Conservation (phyloP, 2,113 vertebrate species). For the Micromys minutus region DNA sequence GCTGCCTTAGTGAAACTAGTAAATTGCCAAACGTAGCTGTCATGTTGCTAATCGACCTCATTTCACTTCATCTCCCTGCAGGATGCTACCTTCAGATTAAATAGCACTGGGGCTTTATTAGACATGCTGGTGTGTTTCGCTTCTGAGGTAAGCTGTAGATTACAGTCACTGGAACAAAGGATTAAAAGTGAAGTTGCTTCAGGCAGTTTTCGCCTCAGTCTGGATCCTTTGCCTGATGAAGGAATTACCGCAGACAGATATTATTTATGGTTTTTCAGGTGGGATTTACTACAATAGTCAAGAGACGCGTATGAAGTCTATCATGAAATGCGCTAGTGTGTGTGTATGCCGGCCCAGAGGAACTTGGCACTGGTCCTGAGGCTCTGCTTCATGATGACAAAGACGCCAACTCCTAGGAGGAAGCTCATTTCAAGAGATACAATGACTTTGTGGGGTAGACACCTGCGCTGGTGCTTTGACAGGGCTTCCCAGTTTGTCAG, state of each 20-base stretch:
- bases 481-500: neutral
- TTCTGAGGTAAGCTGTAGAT: slow-evolving; percentile 72
- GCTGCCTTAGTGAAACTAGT: slow-evolving; percentile 59
- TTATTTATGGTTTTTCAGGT: slow-evolving; percentile 62
- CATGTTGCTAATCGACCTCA: slow-evolving; percentile 18
- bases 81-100: slow-evolving; percentile 64
- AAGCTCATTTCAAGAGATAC: slow-evolving; percentile 30
- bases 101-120: slow-evolving; percentile 56
- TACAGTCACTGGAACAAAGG: slow-evolving; percentile 65
- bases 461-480: neutral
- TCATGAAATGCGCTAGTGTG: slow-evolving; percentile 56
- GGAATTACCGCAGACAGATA: slow-evolving; percentile 60
- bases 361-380: slow-evolving; percentile 55
- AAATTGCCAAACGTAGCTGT: slow-evolving; percentile 48
- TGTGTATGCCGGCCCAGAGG: slow-evolving; percentile 42
- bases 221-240: slow-evolving; percentile 18
- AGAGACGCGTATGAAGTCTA: slow-evolving; percentile 52
- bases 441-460: neutral
- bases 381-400: neutral
- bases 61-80: slow-evolving; percentile 53
- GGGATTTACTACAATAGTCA: slow-evolving; percentile 70
- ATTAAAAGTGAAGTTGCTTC: slow-evolving; percentile 59
- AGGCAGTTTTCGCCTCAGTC: slow-evolving; percentile 48
- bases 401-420: neutral
- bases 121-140: slow-evolving; percentile 44